These are phyloP conservation scores for Sebastes goodei DNA, from an alignment of 2,797 vertebrate genomes.

Conservation along the genomic window DNA sequence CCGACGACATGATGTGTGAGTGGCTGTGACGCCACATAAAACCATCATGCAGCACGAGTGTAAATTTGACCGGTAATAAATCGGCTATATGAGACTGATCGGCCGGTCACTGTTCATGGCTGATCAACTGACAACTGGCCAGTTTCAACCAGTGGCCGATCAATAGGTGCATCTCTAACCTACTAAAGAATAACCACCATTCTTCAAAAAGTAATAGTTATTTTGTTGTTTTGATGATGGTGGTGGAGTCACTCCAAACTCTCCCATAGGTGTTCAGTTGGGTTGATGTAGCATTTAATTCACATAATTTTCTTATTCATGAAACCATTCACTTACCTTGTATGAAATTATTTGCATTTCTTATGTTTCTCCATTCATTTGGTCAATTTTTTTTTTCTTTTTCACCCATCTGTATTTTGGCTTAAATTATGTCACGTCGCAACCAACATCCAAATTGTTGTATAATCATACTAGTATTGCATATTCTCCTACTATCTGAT, in stretches of 20 bases:
- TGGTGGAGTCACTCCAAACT: not conserved
- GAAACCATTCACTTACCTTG: not conserved
- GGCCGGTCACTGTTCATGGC: too few species aligned
- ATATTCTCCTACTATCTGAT: not conserved
- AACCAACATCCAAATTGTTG: not conserved
- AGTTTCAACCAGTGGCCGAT: too few species aligned
- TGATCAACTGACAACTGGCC: too few species aligned
- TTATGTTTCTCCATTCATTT: not conserved
- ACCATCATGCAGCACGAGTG: too few species aligned
- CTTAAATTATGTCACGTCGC: not conserved
- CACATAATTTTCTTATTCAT: not conserved
- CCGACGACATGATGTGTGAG: too few species aligned
- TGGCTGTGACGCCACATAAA: fast-evolving
- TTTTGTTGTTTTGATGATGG: not conserved
- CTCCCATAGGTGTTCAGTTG: not conserved
- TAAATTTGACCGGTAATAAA: too few species aligned
- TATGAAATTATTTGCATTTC: not conserved
- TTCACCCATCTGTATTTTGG: not conserved
- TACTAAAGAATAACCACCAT: not conserved
- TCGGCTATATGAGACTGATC: fast-evolving
- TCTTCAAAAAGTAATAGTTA: not conserved
- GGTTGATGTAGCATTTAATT: not conserved
- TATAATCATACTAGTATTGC: not conserved
- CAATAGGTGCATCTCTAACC: too few species aligned
- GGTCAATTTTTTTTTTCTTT: not conserved